Evolutionary conservation across 1,140 invertebrate species (phyloP).

Genomic region (Eupeodes corollae): DNA sequence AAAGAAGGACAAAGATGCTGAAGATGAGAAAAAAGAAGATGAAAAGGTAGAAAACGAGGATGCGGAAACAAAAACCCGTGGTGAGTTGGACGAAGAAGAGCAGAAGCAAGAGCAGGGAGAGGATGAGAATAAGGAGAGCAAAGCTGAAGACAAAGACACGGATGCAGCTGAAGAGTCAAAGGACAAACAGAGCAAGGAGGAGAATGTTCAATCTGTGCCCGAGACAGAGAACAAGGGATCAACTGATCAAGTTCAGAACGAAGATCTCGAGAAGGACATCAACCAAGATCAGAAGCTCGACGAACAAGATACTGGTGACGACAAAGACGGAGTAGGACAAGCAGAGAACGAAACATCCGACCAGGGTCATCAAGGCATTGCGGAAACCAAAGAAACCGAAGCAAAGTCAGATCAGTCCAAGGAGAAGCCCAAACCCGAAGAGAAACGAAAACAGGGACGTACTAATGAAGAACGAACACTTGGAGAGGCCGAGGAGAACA

Average conservation of each 20-base stretch:
- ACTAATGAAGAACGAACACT: conserved; percentile 49
- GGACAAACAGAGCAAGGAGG: conserved; percentile 43
- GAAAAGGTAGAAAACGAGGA: too few species aligned
- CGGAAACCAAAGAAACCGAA: conserved; percentile 38
- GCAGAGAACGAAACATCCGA: conserved; percentile 48
- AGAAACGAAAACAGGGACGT: conserved; percentile 30
- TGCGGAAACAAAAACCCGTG: conserved; percentile 25
- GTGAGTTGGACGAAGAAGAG: conserved; percentile 26
- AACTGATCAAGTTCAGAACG: conserved; percentile 24
- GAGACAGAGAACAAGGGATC: conserved; percentile 34
- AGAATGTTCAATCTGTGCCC: conserved; percentile 45
- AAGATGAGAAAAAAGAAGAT: conserved; percentile 21
- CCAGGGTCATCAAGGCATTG: conserved; percentile 48
- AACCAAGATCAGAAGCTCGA: conserved; percentile 33
- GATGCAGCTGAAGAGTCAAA: conserved; percentile 47
- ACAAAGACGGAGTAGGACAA: conserved; percentile 49
- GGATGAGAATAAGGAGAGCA: conserved; percentile 20
- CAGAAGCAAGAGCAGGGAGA: conserved; percentile 17
- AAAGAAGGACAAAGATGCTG: conserved; percentile 14
- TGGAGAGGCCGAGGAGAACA: conserved; percentile 38
- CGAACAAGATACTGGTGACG: conserved; percentile 40
- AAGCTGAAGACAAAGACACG: conserved; percentile 15
- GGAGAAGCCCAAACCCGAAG: conserved; percentile 34
- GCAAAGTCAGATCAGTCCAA: conserved; percentile 6
- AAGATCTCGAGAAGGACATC: conserved; percentile 19